Base-by-base conservation (phyloP, 2,888 invertebrate genomes). In the Chrysolina oricalcia region DNA sequence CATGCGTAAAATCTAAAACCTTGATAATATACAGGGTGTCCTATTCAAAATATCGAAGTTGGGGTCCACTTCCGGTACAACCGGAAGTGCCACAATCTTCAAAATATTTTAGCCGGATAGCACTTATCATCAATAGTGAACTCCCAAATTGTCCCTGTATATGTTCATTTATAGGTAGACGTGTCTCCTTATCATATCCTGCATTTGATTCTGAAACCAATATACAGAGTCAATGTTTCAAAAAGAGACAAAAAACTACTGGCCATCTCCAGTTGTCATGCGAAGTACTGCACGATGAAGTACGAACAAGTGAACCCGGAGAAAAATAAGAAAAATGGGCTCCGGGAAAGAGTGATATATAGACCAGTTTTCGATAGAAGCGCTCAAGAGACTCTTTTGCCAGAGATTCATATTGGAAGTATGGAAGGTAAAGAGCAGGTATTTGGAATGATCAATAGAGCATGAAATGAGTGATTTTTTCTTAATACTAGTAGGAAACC, bases 191-290 rank as follows among this genome's bases (percentile, higher is more conserved):
- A 90, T 73, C 92, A 92, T 85, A 85, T 90, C 72, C 88, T 93
- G 15, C 92, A 94, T 85, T 90, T 92, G 56, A 87, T 90, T 46
- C 89, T 94, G 40, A 92, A 91, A 78, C 95, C 95, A 0, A 88
- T 90, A 48, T 95, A 92, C 83, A 91, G 91, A 85, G 89, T 91
- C 74, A 87, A 88, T 80, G 87, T 91, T 46, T 89, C 88, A 74
- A 88, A 87, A 85, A 91, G 86, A 6, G 91, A 76, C 1, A 79
- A 79, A 53, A 75, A 80, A 83, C 82, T 56, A 87, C 73, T 81
- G 15, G 76, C 78, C 9, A 79, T 84, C 15, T 70, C 81, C 0
- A 80, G 76, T 50, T 80, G 75, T 43, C 74, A 72, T 17, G 74
- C 75, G 15, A 70, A 76, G 15, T 80, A 77, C 53, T 80, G 81